These are phyloP conservation scores for Lampropteryx suffumata DNA, from an alignment of 2,888 invertebrate genomes.

Conservation along the genomic window DNA sequence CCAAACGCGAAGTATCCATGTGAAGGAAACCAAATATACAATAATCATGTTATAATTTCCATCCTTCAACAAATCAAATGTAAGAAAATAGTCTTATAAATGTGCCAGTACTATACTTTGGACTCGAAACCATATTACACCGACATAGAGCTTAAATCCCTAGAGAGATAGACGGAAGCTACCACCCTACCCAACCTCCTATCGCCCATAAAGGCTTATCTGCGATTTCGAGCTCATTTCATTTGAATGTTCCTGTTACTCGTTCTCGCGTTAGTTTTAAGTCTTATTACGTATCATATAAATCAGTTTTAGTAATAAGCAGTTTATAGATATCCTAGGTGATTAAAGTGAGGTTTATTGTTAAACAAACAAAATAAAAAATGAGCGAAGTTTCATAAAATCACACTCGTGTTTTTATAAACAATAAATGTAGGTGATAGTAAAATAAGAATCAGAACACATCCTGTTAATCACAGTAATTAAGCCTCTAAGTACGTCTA, in stretches of 20 bases:
- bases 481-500: too few relatives aligned
- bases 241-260: conserved; percentile 70
- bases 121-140: conserved; percentile 10
- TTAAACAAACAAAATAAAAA: too few relatives aligned
- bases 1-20: not conserved
- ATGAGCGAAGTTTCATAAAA: too few relatives aligned
- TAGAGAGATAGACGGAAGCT: conserved; percentile 29
- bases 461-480: too few relatives aligned
- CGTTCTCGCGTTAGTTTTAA: conserved; percentile 57
- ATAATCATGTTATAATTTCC: conserved; percentile 17
- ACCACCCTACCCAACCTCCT: conserved; percentile 42
- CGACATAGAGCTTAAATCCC: conserved; percentile 17
- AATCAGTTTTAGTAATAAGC: too few relatives aligned
- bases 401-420: too few relatives aligned
- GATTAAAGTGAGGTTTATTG: too few relatives aligned
- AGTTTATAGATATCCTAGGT: too few relatives aligned
- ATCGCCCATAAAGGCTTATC: conserved; percentile 72
- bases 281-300: conserved; percentile 29
- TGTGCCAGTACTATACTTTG: not conserved
- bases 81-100: conserved; percentile 21
- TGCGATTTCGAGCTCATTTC: conserved; percentile 77
- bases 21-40: conserved; percentile 2
- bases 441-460: too few relatives aligned
- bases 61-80: conserved; percentile 21
- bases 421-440: too few relatives aligned